Evolutionary conservation across 1,140 invertebrate genomes (phyloP).

Genomic region (Drosophila gunungcola): DNA sequence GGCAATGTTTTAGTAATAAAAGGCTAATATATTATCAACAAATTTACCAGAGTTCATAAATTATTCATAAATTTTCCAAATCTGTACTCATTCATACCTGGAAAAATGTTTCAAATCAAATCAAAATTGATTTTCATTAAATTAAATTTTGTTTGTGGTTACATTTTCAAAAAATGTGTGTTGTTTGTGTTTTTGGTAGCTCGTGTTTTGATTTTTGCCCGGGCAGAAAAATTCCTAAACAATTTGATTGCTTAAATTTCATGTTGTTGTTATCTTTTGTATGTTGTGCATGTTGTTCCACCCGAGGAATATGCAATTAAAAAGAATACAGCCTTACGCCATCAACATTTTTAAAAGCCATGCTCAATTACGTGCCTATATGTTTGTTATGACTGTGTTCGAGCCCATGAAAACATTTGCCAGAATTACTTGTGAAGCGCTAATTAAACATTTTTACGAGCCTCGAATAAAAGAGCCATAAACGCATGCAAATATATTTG

Average conservation of each 20-base stretch:
- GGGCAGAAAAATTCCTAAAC: too few species aligned
- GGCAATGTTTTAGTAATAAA: conserved; percentile 22
- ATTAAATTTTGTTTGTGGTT: too few species aligned
- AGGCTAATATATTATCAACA: background rate
- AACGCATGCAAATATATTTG: conserved; percentile 52
- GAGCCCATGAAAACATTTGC: conserved; percentile 33
- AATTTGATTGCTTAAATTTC: background rate
- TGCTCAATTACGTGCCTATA: conserved; percentile 4
- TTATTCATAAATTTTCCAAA: too few species aligned
- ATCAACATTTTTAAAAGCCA: conserved; percentile 8
- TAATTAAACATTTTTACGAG: conserved; percentile 75
- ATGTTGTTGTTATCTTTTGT: background rate
- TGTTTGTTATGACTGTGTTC: conserved; percentile 16
- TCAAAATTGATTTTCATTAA: too few species aligned
- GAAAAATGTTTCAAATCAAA: too few species aligned
- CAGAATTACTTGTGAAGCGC: conserved; percentile 61
- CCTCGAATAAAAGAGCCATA: conserved; percentile 69
- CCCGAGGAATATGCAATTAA: conserved; percentile 41
- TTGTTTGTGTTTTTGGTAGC: too few species aligned
- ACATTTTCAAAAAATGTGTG: too few species aligned
- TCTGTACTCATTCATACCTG: too few species aligned
- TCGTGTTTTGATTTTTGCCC: background rate
- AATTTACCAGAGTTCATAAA: too few species aligned
- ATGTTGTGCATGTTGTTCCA: background rate
- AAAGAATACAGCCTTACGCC: conserved; percentile 20